Evolutionary conservation across 2,888 invertebrate genomes (phyloP), one percentile per base, ranked within the genome.

Genomic region (Octonoba sinensis): DNA sequence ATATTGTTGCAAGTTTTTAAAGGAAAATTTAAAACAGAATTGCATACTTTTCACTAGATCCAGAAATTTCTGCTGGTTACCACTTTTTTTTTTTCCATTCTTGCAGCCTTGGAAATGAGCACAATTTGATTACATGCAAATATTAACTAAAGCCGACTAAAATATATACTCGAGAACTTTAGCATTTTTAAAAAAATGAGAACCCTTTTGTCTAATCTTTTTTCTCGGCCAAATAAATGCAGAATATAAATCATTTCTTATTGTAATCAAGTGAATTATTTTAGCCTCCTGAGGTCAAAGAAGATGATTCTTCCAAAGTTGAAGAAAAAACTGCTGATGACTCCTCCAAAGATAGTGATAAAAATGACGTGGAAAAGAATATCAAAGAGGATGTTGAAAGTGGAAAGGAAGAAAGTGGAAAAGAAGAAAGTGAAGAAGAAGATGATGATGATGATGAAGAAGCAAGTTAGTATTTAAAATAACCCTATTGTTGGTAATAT

Each of bases 261-360:
- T 24, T 59, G 27, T 27, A 27, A 27, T 27, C 2, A 27, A 27
- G 2, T 27, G 27, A 3, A 27, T 57, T 24, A 3, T 47, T 59
- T 47, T 22, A 77, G 76, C 18, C 69, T n/a, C 44, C 69, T 44
- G 67, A 75, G 44, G 36, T 77, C 6, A 70, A 70, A 20, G 47
- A 76, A 54, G 72, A 72, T 18, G 76, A 76, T 22, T 69, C 67
- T n/a, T 36, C 24, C 8, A 76, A 69, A 51, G 27, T 47, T 54
- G 69, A 76, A 22, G 71, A 71, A 20, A 56, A 78, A n/a, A 22
- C 65, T 15, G 4, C 57, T 13, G 66, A 66, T 51, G 72, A 79
- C 44, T 59, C 64, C 11, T 57, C 66, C 3, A 79, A 79, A 47
- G 64, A 73, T 44, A 67, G 54, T 18, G 60, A 72, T 65, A 62